Conservation (phyloP, 1,140 invertebrate genomes). For the Drosophila teissieri region DNA sequence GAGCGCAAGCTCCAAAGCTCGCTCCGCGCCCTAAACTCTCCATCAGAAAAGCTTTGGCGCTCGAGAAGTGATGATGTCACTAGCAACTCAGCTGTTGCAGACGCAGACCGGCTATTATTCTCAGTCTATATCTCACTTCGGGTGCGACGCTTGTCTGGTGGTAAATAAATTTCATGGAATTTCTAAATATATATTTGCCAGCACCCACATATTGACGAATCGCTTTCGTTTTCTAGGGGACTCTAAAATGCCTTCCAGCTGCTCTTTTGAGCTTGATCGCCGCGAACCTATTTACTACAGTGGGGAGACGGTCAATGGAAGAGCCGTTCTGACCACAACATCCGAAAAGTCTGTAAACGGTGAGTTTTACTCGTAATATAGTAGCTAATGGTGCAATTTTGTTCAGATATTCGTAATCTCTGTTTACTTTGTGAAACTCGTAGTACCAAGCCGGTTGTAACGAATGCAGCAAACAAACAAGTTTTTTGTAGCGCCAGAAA, state of each 20-base stretch:
- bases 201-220: background rate
- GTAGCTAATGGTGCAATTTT: background rate
- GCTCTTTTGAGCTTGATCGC: conserved; percentile 65
- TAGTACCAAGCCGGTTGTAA: conserved; percentile 15
- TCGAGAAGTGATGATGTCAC: conserved; percentile 61
- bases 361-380: conserved; percentile 11
- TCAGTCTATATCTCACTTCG: conserved; percentile 5
- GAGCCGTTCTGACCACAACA: conserved; percentile 48
- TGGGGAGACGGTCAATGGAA: conserved; percentile 70
- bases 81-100: conserved; percentile 1
- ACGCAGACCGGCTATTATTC: conserved; percentile 14
- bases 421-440: background rate
- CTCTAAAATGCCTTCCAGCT: conserved; percentile 57
- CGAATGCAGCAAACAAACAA: conserved; percentile 11
- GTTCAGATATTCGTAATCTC: background rate
- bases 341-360: conserved; percentile 63
- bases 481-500: background rate
- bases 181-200: background rate
- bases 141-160: conserved; percentile 1
- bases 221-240: background rate
- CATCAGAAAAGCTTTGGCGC: conserved; percentile 2
- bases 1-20: conserved; percentile 18
- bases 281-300: conserved; percentile 67
- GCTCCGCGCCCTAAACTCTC: background rate
- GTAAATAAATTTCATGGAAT: conserved; percentile 1